Conservation (phyloP, 92 coral and sea anemone species). For the Palythoa heliodiscus region DNA sequence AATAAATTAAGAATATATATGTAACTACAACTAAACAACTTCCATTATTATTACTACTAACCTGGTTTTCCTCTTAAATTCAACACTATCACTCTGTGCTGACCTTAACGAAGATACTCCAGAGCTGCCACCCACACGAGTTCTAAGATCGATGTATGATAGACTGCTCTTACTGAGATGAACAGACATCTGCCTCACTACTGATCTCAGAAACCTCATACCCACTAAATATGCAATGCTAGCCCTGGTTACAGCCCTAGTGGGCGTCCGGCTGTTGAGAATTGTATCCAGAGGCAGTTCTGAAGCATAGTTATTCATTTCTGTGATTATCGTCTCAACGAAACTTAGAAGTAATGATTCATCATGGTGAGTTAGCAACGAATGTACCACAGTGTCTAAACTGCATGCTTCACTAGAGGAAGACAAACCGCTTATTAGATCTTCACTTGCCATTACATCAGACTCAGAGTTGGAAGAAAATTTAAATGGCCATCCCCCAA, state of each 20-base stretch:
- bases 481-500: constrained; percentile 68
- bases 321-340: constrained; percentile 74
- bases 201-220: constrained; percentile 78
- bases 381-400: constrained; percentile 75
- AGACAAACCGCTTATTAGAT: background rate
- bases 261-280: constrained; percentile 35
- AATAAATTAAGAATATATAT: too few species aligned
- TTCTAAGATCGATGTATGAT: constrained; percentile 81
- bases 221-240: constrained; percentile 74
- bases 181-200: constrained; percentile 82
- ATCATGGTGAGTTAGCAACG: constrained; percentile 66
- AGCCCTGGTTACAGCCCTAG: constrained; percentile 44
- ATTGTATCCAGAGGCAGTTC: constrained; percentile 59
- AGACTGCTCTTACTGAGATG: constrained; percentile 85
- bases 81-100: constrained; percentile 63
- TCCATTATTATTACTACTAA: constrained; percentile 24
- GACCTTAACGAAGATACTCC: constrained; percentile 55
- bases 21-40: too few species aligned
- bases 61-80: constrained; percentile 83
- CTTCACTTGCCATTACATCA: constrained; percentile 48
- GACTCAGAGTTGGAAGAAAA: constrained; percentile 22
- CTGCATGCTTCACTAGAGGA: constrained; percentile 62
- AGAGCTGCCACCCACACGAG: constrained; percentile 66
- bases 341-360: constrained; percentile 73
- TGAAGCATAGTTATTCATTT: constrained; percentile 79